phyloP scores from a whole-genome alignment of 2,797 vertebrate species.

The Parambassis ranga region DNA sequence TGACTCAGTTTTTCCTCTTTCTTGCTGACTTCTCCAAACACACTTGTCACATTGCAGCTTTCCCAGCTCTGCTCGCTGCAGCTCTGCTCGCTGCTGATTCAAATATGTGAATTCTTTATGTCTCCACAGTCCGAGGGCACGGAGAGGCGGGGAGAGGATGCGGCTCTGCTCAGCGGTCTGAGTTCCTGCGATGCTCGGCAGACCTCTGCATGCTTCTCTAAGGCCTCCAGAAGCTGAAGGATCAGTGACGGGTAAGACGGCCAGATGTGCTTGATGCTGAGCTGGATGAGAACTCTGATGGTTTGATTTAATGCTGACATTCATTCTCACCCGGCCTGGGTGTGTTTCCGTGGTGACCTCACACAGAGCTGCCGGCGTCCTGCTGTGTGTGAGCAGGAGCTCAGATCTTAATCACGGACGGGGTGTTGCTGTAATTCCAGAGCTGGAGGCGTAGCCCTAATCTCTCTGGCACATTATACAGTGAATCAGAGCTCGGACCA shows the following conservation, averaged over 20 bases:
- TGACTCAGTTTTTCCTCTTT: conserved; percentile 75
- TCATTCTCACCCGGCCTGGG: no score
- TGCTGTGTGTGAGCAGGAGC: conserved; percentile 46
- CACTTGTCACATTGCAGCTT: conserved; percentile 63
- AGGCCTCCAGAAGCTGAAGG: conserved; percentile 59
- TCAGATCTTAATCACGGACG: conserved; percentile 65
- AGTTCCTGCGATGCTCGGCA: conserved; percentile 53
- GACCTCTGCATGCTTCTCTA: conserved; percentile 40
- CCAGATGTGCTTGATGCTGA: no score
- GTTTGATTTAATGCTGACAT: no score
- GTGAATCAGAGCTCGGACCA: conserved; percentile 59
- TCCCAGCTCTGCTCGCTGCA: conserved; percentile 43
- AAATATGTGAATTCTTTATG: conserved; percentile 24
- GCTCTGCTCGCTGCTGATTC: conserved; percentile 43
- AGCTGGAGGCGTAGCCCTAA: conserved; percentile 59
- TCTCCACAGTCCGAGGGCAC: conserved; percentile 22
- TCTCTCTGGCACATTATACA: conserved; percentile 63
- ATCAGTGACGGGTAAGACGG: conserved; percentile 62
- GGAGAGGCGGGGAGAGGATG: conserved; percentile 2
- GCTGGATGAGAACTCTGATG: no score
- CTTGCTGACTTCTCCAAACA: conserved; percentile 59
- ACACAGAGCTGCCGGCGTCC: conserved; percentile 2
- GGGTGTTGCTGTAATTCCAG: conserved; percentile 61
- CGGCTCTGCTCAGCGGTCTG: conserved; percentile 28
- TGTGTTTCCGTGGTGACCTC: no score